Evolutionary conservation across 2,888 invertebrate genomes (phyloP), one percentile per base, ranked within the genome.

Genomic region (Folsomia candida): DNA sequence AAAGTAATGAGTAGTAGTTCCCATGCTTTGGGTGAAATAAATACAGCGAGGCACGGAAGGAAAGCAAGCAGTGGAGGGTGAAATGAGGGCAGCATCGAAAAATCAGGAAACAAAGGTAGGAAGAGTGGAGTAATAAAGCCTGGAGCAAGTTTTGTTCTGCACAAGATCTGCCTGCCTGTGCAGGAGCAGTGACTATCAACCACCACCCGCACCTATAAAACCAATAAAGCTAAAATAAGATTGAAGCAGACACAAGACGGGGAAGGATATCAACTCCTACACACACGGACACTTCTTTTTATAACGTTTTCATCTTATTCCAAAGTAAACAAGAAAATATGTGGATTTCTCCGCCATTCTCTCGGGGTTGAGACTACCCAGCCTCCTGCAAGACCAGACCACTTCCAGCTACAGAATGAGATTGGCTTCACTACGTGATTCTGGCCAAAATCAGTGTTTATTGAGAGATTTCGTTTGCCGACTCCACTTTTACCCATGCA

Each of bases 141-240:
- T n/a, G n/a, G n/a, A n/a, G n/a, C n/a, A n/a, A n/a, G n/a, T n/a
- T n/a, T n/a, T n/a, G n/a, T n/a, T n/a, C n/a, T n/a, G n/a, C n/a
- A n/a, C n/a, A n/a, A n/a, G n/a, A n/a, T n/a, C n/a, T n/a, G n/a
- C n/a, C n/a, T n/a, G n/a, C n/a, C n/a, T n/a, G n/a, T n/a, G n/a
- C n/a, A n/a, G n/a, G n/a, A n/a, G n/a, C n/a, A n/a, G n/a, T n/a
- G n/a, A n/a, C n/a, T n/a, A n/a, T n/a, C 37, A 4, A 37, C 4
- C 37, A 4, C 37, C 37, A 37, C 37, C 37, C 37, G 4, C 37
- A 37, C 37, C 37, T 37, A 76, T 76, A 77, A 75, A 76, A 76
- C 70, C 72, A 76, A 77, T 74, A 75, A 76, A 74, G 74, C 74
- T 73, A 72, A 76, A 77, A 76, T 73, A 76, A 76, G 76, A 77